These are phyloP conservation scores for Ladona fulva DNA, from an alignment of 1,140 invertebrate genomes.

Conservation along the genomic window DNA sequence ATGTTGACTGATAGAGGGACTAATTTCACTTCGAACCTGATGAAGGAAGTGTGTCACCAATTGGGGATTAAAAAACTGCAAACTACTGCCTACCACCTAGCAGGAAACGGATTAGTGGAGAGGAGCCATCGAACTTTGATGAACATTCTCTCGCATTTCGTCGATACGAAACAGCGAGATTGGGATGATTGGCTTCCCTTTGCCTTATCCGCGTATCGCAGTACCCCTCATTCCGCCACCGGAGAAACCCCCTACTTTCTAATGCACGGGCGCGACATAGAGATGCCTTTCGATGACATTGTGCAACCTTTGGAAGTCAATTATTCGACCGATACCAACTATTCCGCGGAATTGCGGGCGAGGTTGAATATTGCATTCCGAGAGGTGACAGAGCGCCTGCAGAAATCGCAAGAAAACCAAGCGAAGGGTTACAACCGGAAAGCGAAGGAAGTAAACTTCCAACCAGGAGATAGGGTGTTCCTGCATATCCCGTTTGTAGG, in stretches of 20 bases:
- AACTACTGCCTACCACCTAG: background rate
- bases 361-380: too few species aligned
- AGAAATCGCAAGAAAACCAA: too few species aligned
- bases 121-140: background rate
- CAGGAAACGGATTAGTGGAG: background rate
- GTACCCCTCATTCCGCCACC: background rate
- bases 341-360: too few species aligned
- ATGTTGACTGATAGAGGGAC: conserved; percentile 13
- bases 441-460: too few species aligned
- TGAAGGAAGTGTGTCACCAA: too few species aligned
- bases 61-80: background rate
- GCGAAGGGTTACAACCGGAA: too few species aligned
- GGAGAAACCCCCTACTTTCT: background rate
- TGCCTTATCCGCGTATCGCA: background rate
- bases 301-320: too few species aligned
- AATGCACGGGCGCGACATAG: background rate
- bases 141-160: background rate
- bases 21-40: conserved; percentile 13
- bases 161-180: background rate
- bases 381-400: too few species aligned
- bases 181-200: background rate
- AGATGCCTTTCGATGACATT: background rate
- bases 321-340: too few species aligned
- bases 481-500: too few species aligned
- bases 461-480: too few species aligned